phyloP scores from a whole-genome alignment of 1,140 invertebrate species.

The Ips nitidus region DNA sequence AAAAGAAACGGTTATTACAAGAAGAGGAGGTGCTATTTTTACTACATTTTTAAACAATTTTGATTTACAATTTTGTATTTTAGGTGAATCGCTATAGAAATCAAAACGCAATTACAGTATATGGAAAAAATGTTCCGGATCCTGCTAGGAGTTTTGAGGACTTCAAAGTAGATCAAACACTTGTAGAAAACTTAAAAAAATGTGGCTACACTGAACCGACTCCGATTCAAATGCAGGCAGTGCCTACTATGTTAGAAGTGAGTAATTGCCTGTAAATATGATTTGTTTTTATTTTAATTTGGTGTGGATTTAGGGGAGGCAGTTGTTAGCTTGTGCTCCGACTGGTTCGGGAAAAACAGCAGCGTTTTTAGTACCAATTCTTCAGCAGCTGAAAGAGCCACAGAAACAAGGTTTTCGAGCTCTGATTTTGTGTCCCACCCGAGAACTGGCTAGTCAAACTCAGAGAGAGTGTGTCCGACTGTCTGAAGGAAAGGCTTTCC shows the following conservation, averaged over 20 bases:
- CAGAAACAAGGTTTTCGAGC: constrained; percentile 75
- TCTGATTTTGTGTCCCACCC: constrained; percentile 86
- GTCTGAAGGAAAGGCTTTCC: constrained; percentile 70
- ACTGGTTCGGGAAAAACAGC: constrained; percentile 89
- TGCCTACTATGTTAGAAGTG: constrained; percentile 83
- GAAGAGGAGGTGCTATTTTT: constrained; percentile 47
- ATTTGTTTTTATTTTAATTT: constrained; percentile 21
- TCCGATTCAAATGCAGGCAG: constrained; percentile 92
- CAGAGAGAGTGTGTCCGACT: constrained; percentile 77
- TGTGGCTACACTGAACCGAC: constrained; percentile 82
- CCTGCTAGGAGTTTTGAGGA: constrained; percentile 75
- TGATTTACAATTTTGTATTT: constrained; percentile 12
- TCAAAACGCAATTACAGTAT: constrained; percentile 71
- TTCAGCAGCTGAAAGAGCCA: constrained; percentile 67
- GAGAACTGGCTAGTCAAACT: constrained; percentile 92
- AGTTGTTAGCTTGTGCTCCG: constrained; percentile 91
- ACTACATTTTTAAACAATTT: constrained; percentile 41
- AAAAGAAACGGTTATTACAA: constrained; percentile 53
- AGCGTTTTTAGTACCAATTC: constrained; percentile 81
- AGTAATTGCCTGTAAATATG: constrained; percentile 32
- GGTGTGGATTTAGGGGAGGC: constrained; percentile 62
- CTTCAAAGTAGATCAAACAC: constrained; percentile 61
- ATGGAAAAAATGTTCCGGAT: constrained; percentile 73
- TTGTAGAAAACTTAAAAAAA: constrained; percentile 73
- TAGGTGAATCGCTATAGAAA: constrained; percentile 70